phyloP scores from a whole-genome alignment of 1,140 invertebrate species.

The Heliothis virescens region DNA sequence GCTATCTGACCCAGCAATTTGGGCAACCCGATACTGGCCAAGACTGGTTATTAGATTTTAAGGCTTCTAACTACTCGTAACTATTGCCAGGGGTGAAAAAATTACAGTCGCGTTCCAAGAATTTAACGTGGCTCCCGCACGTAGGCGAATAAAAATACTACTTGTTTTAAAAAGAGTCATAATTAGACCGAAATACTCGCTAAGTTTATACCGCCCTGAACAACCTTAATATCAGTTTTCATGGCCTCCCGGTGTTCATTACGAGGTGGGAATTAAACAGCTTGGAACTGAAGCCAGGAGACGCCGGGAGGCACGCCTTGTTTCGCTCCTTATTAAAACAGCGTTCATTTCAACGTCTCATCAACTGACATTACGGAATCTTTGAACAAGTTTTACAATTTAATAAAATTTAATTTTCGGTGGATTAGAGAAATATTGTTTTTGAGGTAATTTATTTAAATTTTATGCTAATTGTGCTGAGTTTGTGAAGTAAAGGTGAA shows the following conservation, averaged over 20 bases:
- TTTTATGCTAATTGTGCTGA: not conserved
- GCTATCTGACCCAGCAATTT: no score
- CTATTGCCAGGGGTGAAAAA: no score
- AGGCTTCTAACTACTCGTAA: no score
- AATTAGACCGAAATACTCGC: no score
- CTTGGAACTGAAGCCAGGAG: not conserved
- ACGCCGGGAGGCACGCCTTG: not conserved
- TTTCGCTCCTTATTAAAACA: slow-evolving; percentile 17
- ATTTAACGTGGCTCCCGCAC: no score
- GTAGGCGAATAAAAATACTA: no score
- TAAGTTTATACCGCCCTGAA: no score
- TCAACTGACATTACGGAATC: slow-evolving; percentile 10
- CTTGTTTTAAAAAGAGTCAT: no score
- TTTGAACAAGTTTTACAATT: slow-evolving; percentile 4
- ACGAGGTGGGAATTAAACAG: slow-evolving; percentile 10
- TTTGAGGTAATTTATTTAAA: not conserved
- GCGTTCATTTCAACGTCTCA: slow-evolving; percentile 13
- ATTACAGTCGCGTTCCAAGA: no score
- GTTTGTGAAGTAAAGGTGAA: not conserved
- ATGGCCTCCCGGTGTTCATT: slow-evolving; percentile 20
- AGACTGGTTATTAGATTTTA: no score
- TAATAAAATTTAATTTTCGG: not conserved
- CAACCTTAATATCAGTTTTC: not conserved
- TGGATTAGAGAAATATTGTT: not conserved
- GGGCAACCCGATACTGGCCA: no score